These are phyloP conservation scores for Steinernema feltiae DNA, from an alignment of 1,140 invertebrate species.

Conservation along the genomic window DNA sequence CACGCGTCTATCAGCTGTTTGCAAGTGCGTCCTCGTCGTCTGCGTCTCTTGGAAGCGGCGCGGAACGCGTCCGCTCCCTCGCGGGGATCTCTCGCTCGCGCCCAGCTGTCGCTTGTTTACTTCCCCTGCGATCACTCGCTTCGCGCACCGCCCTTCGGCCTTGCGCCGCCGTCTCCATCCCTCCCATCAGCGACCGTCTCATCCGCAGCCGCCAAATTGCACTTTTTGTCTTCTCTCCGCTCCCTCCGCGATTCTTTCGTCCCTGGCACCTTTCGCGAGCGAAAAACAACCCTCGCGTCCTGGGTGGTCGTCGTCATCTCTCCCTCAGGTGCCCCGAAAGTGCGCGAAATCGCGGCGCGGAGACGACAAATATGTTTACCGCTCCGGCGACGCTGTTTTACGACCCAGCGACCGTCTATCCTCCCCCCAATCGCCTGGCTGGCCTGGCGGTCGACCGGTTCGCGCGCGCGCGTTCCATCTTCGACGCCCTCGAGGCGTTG, in stretches of 20 bases:
- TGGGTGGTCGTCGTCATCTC: too few relatives aligned
- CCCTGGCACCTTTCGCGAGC: too few relatives aligned
- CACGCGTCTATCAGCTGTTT: too few relatives aligned
- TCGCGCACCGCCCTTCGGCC: not conserved
- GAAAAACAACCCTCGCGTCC: too few relatives aligned
- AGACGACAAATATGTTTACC: slow-evolving; percentile 6
- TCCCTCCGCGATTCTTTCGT: too few relatives aligned
- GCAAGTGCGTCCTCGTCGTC: too few relatives aligned
- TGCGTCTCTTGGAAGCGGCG: too few relatives aligned
- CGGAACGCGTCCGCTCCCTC: too few relatives aligned
- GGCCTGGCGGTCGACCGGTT: not conserved
- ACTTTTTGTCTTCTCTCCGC: too few relatives aligned
- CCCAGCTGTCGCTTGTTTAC: not conserved
- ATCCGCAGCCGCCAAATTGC: too few relatives aligned
- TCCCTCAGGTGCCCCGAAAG: not conserved
- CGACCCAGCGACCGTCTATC: not conserved
- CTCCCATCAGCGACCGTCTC: not conserved
- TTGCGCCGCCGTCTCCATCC: too few relatives aligned
- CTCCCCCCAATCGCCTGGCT: not conserved
- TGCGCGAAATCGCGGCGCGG: slow-evolving; percentile 5
- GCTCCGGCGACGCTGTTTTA: not conserved
- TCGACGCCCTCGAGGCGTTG: not conserved
- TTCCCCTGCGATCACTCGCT: not conserved
- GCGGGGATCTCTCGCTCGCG: too few relatives aligned
- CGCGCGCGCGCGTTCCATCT: not conserved